phyloP scores from a whole-genome alignment of 2,888 invertebrate species.

The Pimpla rufipes region DNA sequence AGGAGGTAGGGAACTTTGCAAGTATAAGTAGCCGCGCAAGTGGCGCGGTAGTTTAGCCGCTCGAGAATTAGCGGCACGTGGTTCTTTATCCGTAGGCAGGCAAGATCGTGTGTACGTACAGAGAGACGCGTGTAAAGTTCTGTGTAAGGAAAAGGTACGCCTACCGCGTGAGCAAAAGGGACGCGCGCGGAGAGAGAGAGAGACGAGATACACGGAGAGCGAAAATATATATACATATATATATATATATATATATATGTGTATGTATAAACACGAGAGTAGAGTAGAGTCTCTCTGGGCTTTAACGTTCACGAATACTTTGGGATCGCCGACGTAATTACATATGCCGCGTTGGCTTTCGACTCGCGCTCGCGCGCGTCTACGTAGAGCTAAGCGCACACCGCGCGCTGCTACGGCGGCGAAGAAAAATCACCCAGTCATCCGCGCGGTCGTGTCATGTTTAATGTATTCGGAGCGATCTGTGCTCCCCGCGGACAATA shows the following conservation, averaged over 20 bases:
- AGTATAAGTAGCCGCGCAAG: constrained; percentile 68
- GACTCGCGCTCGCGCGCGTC: constrained; percentile 44
- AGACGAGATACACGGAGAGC: constrained; percentile 17
- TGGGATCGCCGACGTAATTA: constrained; percentile 75
- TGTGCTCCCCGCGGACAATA: constrained; percentile 74
- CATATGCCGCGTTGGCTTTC: constrained; percentile 75
- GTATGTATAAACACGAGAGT: constrained; percentile 32
- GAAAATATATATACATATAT: no score
- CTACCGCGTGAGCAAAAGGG: constrained; percentile 63
- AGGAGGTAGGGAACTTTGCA: constrained; percentile 65
- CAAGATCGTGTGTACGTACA: constrained; percentile 33
- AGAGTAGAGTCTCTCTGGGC: constrained; percentile 59
- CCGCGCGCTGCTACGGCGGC: constrained; percentile 72
- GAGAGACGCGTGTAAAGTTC: constrained; percentile 11
- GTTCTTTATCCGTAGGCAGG: constrained; percentile 56
- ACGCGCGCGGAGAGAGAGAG: constrained; percentile 50
- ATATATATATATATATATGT: no score
- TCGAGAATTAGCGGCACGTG: constrained; percentile 70
- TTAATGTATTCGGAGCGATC: constrained; percentile 80
- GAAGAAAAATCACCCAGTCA: constrained; percentile 77
- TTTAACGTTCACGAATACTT: constrained; percentile 69
- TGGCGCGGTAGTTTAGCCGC: constrained; percentile 69
- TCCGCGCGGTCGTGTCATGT: constrained; percentile 75
- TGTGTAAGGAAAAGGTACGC: constrained; percentile 41
- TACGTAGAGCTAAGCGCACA: constrained; percentile 65